Evolutionary conservation across 2,113 vertebrate genomes (phyloP), one percentile per base, ranked within the genome.

Genomic region (Ochotona princeps): DNA sequence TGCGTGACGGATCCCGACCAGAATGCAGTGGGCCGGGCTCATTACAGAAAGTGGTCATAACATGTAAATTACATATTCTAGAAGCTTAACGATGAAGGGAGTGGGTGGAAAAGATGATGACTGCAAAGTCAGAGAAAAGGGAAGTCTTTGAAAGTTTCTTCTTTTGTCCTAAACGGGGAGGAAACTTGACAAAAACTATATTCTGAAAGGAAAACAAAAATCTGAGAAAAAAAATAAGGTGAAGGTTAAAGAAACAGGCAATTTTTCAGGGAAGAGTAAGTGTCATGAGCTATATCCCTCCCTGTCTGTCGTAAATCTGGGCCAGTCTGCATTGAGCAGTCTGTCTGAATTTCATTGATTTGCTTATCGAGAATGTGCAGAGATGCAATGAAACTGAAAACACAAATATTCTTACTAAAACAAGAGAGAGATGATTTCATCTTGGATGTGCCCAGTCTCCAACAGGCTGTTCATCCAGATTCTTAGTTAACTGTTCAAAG

Each of bases 381-480:
- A 75, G 57, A 44, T 90, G 69, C 65, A 90, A 61, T 84, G 30
- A 83, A 32, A 91, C 28, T 70, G 78, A 94, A 30, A 90, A 83
- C 70, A 5, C 28, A 73, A 8, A 47, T 57, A 44, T 44, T 44
- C 38, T 44, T 44, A 44, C 3, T 44, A 44, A 44, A 44, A 44
- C 38, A 44, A 44, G 38, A 44, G 38, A 44, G 38, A 44, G 66
- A 72, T 38, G 4, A 88, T 74, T 89, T 89, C 38, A 44, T 44
- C 32, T 93, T 67, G 75, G 61, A 74, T 44, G 4, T 84, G 18
- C 54, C 20, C 73, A 93, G 51, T 76, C 66, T 61, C 51, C 35
- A 54, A 73, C 26, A 89, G 79, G 35, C 14, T 85, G 12, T 75
- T 72, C 70, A 60, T 86, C 8, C 65, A 83, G 20, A 89, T 54